Base-by-base conservation (phyloP, 2,113 vertebrate species). In the Protobothrops flavoviridis region DNA sequence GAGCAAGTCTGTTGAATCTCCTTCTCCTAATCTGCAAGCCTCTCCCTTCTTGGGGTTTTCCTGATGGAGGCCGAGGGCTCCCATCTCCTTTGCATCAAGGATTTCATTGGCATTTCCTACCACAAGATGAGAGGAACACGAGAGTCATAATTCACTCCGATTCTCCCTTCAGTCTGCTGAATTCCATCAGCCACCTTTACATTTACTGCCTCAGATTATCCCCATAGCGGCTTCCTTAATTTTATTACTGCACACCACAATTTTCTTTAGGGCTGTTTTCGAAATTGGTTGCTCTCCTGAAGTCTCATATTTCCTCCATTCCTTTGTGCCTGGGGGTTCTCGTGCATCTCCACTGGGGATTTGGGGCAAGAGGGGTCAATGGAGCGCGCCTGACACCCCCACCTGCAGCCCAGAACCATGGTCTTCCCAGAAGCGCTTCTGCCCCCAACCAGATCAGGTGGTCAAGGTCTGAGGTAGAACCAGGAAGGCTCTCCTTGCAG, bases 261-360 rank as follows among this genome's bases (percentile, higher is more conserved):
- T 88, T 90, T 92, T 45, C 85, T 81, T 93, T 91, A 81, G 33
- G 29, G n/a, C 20, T 88, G 43, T 89, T 86, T 94, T 88, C 48
- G 26, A 92, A 94, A 43, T 52, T 88, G 87, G 88, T 43, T 1
- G 52, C 33, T 89, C 29, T 88, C 94, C 39, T 3, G 26, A 94
- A 81, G 26, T 21, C 3, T 69, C 24, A 0, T 5, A 1, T 53
- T 57, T 52, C 45, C 55, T 45, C 39, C 21, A 53, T 8, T 11
- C 50, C 5, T 48, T 88, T 56, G 24, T 12, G 64, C 94, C 64
- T 55, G 59, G 85, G 33, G 10, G 86, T 91, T 50, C 92, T 39
- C 23, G 11, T 87, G 92, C 92, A 8, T 15, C 24, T 29, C 1
- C 56, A 87, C 7, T 21, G 33, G 56, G 23, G 59, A 29, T 1